phyloP scores from a whole-genome alignment of 2,888 invertebrate genomes.

The Andrena fulva region DNA sequence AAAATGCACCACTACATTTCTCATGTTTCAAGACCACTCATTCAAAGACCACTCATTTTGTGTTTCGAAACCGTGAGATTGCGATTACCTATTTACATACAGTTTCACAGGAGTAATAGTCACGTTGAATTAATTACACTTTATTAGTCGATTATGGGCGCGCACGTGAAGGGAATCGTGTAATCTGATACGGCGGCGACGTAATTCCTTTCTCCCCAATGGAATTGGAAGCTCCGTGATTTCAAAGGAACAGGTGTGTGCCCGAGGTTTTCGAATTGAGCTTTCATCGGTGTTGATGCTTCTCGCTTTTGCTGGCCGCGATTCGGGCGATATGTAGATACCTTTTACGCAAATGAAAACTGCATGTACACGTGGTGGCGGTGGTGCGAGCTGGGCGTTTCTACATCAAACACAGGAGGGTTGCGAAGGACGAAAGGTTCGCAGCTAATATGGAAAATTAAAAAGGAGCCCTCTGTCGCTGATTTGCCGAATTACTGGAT shows the following conservation, averaged over 20 bases:
- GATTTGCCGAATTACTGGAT: slow-evolving; percentile 45
- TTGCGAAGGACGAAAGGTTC: slow-evolving; percentile 40
- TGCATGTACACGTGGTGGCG: slow-evolving; percentile 22
- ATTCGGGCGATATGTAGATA: slow-evolving; percentile 63
- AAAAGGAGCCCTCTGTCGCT: slow-evolving; percentile 33
- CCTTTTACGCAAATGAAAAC: slow-evolving; percentile 77
- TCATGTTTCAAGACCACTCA: too few relatives aligned
- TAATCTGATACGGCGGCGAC: neutral
- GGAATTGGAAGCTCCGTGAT: slow-evolving; percentile 37
- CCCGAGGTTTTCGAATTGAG: slow-evolving; percentile 57
- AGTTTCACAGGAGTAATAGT: too few relatives aligned
- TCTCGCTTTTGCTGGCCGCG: slow-evolving; percentile 56
- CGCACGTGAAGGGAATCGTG: slow-evolving; percentile 1
- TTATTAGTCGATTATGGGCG: neutral
- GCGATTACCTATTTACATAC: too few relatives aligned
- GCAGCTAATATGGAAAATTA: slow-evolving; percentile 56
- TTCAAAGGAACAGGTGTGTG: slow-evolving; percentile 53
- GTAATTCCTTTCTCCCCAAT: slow-evolving; percentile 26
- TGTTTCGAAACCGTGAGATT: too few relatives aligned
- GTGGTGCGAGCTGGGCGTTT: slow-evolving; percentile 1
- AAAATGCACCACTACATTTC: too few relatives aligned
- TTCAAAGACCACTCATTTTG: too few relatives aligned
- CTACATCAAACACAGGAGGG: slow-evolving; percentile 12
- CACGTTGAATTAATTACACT: neutral
- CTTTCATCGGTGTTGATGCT: slow-evolving; percentile 66